Conservation (phyloP, 2,888 invertebrate species). For the Tiphia femorata region DNA sequence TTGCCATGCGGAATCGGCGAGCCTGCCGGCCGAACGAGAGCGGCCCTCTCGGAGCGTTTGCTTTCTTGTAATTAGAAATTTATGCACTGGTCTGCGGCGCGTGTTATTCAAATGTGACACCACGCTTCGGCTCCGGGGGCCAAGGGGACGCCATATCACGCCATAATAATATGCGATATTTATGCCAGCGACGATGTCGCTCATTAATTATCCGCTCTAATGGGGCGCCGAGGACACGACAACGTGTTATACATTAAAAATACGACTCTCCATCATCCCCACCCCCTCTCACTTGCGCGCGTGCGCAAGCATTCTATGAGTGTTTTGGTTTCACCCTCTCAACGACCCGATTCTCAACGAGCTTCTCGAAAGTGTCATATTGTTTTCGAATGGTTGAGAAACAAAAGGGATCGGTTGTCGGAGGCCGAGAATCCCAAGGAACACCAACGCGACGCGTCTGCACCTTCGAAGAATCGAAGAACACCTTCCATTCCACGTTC, state of each 20-base stretch:
- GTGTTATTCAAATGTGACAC: slow-evolving; percentile 68
- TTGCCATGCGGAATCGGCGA: no score
- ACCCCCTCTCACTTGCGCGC: background rate
- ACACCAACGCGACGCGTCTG: no score
- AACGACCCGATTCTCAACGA: no score
- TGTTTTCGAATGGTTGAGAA: no score
- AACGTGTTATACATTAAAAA: slow-evolving; percentile 37
- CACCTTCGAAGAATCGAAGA: no score
- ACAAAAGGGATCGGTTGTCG: no score
- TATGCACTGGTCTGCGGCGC: slow-evolving; percentile 65
- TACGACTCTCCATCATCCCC: slow-evolving; percentile 6
- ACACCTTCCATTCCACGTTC: no score
- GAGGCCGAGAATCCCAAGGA: no score
- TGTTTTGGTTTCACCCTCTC: no score
- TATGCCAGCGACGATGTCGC: slow-evolving; percentile 42
- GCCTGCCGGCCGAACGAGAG: slow-evolving; percentile 20
- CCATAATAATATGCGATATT: slow-evolving; percentile 51
- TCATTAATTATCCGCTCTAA: slow-evolving; percentile 59
- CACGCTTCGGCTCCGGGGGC: slow-evolving; percentile 44
- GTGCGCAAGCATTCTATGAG: no score
- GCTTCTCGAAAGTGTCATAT: no score
- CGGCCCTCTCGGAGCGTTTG: no score
- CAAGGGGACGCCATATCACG: slow-evolving; percentile 42
- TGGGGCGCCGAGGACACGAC: slow-evolving; percentile 48
- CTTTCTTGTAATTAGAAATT: slow-evolving; percentile 68